phyloP scores from a whole-genome alignment of 2,113 vertebrate genomes.

The Mormoops blainvillei region DNA sequence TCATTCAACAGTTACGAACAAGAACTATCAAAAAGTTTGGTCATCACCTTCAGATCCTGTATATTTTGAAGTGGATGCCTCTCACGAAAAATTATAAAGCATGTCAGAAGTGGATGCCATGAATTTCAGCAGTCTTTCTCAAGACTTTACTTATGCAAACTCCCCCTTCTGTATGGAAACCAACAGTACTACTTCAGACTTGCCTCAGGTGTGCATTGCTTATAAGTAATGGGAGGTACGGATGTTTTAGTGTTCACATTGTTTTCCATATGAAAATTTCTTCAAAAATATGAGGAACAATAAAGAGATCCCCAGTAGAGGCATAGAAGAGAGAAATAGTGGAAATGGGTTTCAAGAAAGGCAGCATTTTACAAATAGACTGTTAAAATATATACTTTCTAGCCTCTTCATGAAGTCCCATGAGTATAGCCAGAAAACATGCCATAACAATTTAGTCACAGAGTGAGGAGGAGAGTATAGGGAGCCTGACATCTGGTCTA shows the following conservation, averaged over 20 bases:
- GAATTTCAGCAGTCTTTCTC: neutral
- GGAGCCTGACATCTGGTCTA: neutral
- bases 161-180: constrained; percentile 21
- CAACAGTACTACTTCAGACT: neutral
- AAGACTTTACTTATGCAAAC: neutral
- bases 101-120: neutral
- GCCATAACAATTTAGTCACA: neutral
- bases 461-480: neutral
- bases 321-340: neutral
- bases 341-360: neutral
- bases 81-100: neutral
- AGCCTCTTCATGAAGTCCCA: neutral
- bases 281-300: neutral
- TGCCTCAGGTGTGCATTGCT: constrained; percentile 32
- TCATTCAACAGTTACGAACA: neutral
- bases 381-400: neutral
- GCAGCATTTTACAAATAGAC: neutral
- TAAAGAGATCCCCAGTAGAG: neutral
- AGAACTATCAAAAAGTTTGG: neutral
- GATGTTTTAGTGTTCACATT: neutral
- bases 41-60: neutral
- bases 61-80: neutral
- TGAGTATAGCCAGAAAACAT: neutral
- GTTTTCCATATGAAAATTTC: neutral
- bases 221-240: neutral